A percentile compares a stretch with the other conserved stretches of the same genome.
Conservation (phyloP, 2,797 vertebrate species). For the Enteromius anoplus region DNA sequence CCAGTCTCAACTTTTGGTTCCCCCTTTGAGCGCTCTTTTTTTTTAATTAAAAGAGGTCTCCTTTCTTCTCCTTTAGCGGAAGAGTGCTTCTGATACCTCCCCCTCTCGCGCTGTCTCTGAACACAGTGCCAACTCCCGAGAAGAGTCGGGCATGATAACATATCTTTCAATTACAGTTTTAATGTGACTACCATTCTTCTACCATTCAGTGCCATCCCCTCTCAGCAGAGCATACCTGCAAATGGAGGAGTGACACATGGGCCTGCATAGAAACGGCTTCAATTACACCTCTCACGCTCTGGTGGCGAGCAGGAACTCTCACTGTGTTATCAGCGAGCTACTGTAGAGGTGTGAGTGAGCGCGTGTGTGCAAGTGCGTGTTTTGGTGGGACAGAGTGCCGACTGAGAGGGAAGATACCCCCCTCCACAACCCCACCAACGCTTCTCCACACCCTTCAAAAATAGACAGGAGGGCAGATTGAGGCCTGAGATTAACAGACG, state of each 20-base stretch:
- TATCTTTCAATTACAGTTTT: slow-evolving; percentile 87
- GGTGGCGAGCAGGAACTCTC: slow-evolving; percentile 55
- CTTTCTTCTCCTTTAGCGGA: slow-evolving; percentile 69
- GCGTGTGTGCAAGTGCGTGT: slow-evolving; percentile 46
- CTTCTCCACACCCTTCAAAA: slow-evolving; percentile 66
- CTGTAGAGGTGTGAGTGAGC: slow-evolving; percentile 40
- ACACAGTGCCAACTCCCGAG: slow-evolving; percentile 67
- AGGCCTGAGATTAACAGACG: slow-evolving; percentile 85
- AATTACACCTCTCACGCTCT: slow-evolving; percentile 68
- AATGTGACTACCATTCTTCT: slow-evolving; percentile 78
- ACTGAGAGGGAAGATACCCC: slow-evolving; percentile 55
- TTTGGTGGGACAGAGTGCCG: not conserved
- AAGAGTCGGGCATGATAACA: slow-evolving; percentile 77
- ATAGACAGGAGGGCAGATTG: slow-evolving; percentile 82
- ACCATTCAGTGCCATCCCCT: slow-evolving; percentile 68
- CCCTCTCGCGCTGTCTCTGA: slow-evolving; percentile 52
- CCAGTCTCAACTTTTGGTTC: slow-evolving; percentile 77
- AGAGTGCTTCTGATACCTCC: slow-evolving; percentile 75
- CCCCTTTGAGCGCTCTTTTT: slow-evolving; percentile 69
- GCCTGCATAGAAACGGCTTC: slow-evolving; percentile 71
- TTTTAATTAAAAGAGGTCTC: slow-evolving; percentile 76
- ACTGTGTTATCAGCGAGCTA: slow-evolving; percentile 69
- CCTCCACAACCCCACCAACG: slow-evolving; percentile 61
- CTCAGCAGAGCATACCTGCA: slow-evolving; percentile 69
- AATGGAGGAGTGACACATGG: slow-evolving; percentile 73